Conservation (phyloP, 2,113 vertebrate genomes). For the Nycticorax nycticorax region DNA sequence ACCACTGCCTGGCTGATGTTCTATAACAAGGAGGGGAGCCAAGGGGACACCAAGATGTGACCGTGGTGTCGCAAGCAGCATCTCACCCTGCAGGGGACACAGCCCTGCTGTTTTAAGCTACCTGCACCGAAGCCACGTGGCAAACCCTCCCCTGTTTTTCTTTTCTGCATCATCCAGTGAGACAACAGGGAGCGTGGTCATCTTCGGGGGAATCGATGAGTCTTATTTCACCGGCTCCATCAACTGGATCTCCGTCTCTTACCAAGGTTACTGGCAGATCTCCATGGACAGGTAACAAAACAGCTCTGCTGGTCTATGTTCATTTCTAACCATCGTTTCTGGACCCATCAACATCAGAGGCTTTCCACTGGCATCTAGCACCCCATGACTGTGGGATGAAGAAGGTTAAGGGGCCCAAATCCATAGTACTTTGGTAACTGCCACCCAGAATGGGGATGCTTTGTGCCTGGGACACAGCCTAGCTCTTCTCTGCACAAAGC, state of each 20-base stretch:
- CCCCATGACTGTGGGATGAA: not conserved
- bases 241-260: constrained; percentile 74
- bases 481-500: not conserved
- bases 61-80: rapidly evolving
- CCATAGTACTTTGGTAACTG: rapidly evolving
- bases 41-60: rapidly evolving
- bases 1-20: rapidly evolving
- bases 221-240: constrained; percentile 68
- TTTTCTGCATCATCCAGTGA: not conserved
- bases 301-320: not conserved
- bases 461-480: not conserved
- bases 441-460: not conserved
- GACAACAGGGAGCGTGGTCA: constrained; percentile 67
- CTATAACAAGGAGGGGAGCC: not conserved
- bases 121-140: rapidly evolving
- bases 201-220: constrained; percentile 70
- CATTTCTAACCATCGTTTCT: not conserved
- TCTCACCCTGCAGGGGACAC: rapidly evolving
- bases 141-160: not conserved
- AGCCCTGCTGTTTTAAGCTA: not conserved
- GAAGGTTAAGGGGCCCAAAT: not conserved
- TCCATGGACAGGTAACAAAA: constrained; percentile 75
- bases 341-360: too few species aligned
- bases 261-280: constrained; percentile 80
- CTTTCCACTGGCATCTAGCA: not conserved